phyloP scores from a whole-genome alignment of 1,140 invertebrate species.

The Drosophila eugracilis region DNA sequence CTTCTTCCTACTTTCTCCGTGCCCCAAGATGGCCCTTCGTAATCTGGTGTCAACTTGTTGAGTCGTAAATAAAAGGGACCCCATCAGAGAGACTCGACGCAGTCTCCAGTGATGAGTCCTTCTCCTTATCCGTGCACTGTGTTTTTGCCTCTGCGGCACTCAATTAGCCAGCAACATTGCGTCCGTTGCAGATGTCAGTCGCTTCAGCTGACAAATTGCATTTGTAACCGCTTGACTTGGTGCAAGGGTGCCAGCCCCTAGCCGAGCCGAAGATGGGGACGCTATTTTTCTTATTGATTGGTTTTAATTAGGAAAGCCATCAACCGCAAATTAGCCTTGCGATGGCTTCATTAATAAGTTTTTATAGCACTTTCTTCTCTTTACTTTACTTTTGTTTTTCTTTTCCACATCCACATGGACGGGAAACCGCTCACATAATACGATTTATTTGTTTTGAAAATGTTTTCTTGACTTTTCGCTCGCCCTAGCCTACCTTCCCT shows the following conservation, averaged over 20 bases:
- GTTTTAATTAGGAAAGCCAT: constrained; percentile 81
- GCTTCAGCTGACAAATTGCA: constrained; percentile 73
- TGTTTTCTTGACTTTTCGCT: constrained; percentile 46
- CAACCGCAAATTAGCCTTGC: constrained; percentile 75
- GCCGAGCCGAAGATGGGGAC: constrained; percentile 43
- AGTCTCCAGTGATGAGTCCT: constrained; percentile 13
- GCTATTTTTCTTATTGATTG: constrained; percentile 80
- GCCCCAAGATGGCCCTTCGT: constrained; percentile 29
- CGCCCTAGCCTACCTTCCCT: constrained; percentile 2
- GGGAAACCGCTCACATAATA: constrained; percentile 47
- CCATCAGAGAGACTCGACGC: not conserved
- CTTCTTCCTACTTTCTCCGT: constrained; percentile 12
- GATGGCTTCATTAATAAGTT: constrained; percentile 76
- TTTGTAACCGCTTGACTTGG: constrained; percentile 60
- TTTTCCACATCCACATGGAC: constrained; percentile 10
- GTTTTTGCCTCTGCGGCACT: constrained; percentile 39
- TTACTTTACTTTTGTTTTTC: constrained; percentile 12
- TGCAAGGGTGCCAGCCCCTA: constrained; percentile 1
- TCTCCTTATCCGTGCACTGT: constrained; percentile 1
- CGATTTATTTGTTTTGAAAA: constrained; percentile 61
- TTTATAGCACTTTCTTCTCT: constrained; percentile 56
- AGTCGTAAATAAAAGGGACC: constrained; percentile 70
- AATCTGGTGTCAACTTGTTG: constrained; percentile 78
- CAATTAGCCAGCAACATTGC: constrained; percentile 50
- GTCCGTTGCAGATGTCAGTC: constrained; percentile 57